These are phyloP conservation scores for Phengaris alcon DNA, from an alignment of 2,888 invertebrate species.

Conservation along the genomic window DNA sequence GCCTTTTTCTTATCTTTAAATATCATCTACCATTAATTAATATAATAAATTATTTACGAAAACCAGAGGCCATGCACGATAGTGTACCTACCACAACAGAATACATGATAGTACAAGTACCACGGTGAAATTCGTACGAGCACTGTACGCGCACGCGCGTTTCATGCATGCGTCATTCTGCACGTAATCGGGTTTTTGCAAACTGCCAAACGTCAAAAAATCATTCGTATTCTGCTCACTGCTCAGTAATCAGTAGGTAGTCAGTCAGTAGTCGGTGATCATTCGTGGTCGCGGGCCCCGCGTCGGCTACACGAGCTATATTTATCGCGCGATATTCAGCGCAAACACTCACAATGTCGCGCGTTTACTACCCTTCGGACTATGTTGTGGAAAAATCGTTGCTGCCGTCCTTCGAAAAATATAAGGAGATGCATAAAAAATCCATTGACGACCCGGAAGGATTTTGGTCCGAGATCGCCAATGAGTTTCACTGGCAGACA, in stretches of 20 bases:
- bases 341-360: conserved; percentile 78
- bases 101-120: background rate
- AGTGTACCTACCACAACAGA: background rate
- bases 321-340: conserved; percentile 40
- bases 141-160: conserved; percentile 57
- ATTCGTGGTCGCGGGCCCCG: conserved; percentile 42
- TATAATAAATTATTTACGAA: background rate
- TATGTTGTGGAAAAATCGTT: conserved; percentile 83
- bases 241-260: background rate
- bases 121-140: conserved; percentile 34
- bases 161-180: conserved; percentile 56
- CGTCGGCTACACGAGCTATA: conserved; percentile 34
- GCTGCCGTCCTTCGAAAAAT: conserved; percentile 81
- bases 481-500: conserved; percentile 95
- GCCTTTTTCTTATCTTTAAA: background rate
- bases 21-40: background rate
- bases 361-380: conserved; percentile 81
- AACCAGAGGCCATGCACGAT: conserved; percentile 23
- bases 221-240: conserved; percentile 29
- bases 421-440: conserved; percentile 89
- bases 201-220: conserved; percentile 39
- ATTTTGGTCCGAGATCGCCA: conserved; percentile 96
- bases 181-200: conserved; percentile 42
- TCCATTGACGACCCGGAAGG: conserved; percentile 92
- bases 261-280: conserved; percentile 25